These are phyloP conservation scores for Paelopatides confundens DNA, from an alignment of 53 echinoderm and acorn worm species.

Conservation along the genomic window DNA sequence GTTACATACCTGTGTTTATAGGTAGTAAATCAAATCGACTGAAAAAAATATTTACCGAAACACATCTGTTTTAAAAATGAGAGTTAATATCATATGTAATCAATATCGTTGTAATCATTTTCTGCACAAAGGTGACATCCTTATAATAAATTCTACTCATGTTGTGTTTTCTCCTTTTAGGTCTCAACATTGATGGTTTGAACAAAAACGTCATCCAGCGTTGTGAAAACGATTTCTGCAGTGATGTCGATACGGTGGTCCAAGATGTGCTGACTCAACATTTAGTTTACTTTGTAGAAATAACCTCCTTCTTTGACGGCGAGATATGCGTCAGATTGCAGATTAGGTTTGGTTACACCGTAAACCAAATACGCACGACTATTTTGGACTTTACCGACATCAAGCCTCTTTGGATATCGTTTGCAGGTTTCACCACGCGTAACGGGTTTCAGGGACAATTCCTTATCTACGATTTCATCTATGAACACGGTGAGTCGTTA, in stretches of 20 bases:
- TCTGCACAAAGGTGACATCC: too few species aligned
- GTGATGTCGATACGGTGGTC: background rate
- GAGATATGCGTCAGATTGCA: background rate
- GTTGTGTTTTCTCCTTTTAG: too few species aligned
- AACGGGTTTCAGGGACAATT: background rate
- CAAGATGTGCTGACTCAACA: background rate
- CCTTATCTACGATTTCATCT: slow-evolving; percentile 7
- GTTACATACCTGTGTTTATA: too few species aligned
- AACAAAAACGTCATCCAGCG: background rate
- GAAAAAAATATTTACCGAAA: too few species aligned
- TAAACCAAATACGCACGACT: background rate
- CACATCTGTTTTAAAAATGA: too few species aligned
- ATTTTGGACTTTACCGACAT: background rate
- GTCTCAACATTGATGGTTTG: background rate
- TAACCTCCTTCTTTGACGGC: background rate
- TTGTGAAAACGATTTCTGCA: background rate
- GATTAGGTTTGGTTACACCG: background rate
- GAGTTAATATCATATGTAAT: too few species aligned
- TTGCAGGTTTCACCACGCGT: background rate
- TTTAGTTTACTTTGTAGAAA: background rate
- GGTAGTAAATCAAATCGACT: too few species aligned
- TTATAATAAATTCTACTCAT: too few species aligned
- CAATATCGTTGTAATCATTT: too few species aligned
- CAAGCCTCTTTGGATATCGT: background rate
- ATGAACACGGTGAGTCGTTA: background rate